Evolutionary conservation across 1,140 invertebrate species (phyloP).

Genomic region (Scaptomyza pallida): DNA sequence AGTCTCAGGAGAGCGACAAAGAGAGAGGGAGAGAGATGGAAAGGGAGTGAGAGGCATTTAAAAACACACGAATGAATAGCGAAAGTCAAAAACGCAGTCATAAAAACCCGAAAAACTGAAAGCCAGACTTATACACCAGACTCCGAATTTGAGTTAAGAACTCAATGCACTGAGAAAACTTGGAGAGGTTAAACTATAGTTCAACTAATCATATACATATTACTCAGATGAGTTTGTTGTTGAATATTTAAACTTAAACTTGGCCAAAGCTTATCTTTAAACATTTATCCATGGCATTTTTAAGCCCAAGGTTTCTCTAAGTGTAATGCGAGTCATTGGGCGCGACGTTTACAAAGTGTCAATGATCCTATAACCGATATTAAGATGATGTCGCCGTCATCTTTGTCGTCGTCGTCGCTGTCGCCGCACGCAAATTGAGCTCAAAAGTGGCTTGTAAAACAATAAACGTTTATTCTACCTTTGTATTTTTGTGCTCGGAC

Average conservation of each 20-base stretch:
- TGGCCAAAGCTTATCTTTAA: too few species aligned
- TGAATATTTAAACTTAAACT: too few species aligned
- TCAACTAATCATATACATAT: too few species aligned
- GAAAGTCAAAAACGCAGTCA: conserved; percentile 72
- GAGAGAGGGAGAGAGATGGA: background rate
- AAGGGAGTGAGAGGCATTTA: conserved; percentile 8
- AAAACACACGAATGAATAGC: conserved; percentile 43
- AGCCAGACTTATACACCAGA: conserved; percentile 8
- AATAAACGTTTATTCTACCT: conserved; percentile 59
- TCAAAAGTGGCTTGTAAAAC: conserved; percentile 78
- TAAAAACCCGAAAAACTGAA: conserved; percentile 53
- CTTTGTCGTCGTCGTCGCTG: background rate
- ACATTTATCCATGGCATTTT: too few species aligned
- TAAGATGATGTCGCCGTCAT: conserved; percentile 45
- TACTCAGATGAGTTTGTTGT: too few species aligned
- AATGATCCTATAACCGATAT: conserved; percentile 83
- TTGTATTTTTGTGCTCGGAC: conserved; percentile 28
- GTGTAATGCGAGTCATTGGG: conserved; percentile 19
- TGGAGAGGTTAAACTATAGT: too few species aligned
- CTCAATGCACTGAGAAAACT: background rate
- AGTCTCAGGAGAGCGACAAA: conserved; percentile 23
- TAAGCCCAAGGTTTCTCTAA: background rate
- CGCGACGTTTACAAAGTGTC: conserved; percentile 68
- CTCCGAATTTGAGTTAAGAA: conserved; percentile 4
- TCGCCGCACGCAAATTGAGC: conserved; percentile 75